Base-by-base conservation (phyloP, 1,140 invertebrate species). In the Bombus waltoni region DNA sequence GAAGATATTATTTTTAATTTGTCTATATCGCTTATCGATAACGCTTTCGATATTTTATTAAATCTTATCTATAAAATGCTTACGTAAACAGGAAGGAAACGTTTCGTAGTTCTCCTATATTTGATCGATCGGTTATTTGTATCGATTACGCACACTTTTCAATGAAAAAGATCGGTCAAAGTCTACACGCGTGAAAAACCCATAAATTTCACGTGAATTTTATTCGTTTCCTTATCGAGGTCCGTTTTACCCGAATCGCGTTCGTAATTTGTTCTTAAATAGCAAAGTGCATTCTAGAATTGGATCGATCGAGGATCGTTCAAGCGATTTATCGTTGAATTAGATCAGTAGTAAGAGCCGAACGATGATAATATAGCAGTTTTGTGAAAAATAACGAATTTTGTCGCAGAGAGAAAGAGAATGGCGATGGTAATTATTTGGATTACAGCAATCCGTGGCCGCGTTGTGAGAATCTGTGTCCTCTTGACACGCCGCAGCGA, bases 401-500 rank as follows among this genome's bases (percentile, higher is more conserved):
- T 80, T 47, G 28, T 71, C 25, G 6, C 35, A 15, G 25, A 11
- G 78, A 13, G 15, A 22, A 11, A 15, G 79, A 62, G 70, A 42
- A 32, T 11, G 53, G 22, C 5, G 71, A 40, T 40, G n/a, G 47
- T 71, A 59, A 84, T 83, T 83, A 84, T 84, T 44, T 68, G 59
- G 44, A 76, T 76, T 38, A 53, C 66, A 25, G 47, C 32, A 68
- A 76, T 77, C 35, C 44, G 35, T 57, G 73, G 32, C 62, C 35
- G 35, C 35, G 44, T 53, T 66, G 44, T 38, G 42, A 28, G 22
- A 84, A 79, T 79, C 66, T 6, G 82, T 72, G 53, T 78, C n/a
- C 65, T 74, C 70, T 82, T 70, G 68, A 70, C 78, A 70, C 42
- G 35, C 32, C 28, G 62, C 38, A 44, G 42, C 71, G 38, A 74